phyloP scores from a whole-genome alignment of 1,140 invertebrate species.

The Heliconius congener region DNA sequence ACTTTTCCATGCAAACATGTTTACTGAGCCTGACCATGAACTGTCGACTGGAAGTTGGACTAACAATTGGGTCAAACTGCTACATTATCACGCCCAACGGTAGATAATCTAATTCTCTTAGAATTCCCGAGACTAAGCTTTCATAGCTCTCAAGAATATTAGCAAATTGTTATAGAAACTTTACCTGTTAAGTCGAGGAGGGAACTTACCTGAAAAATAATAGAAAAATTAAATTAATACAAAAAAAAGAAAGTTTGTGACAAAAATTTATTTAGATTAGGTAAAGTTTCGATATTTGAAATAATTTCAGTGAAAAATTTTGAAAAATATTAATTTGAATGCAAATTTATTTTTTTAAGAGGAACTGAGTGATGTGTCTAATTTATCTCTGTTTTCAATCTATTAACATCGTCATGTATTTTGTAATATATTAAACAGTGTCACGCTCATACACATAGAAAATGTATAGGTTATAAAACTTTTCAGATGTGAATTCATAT shows the following conservation, averaged over 20 bases:
- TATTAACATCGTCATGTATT: no score
- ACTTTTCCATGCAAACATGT: not conserved
- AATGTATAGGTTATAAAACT: not conserved
- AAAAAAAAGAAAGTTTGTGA: not conserved
- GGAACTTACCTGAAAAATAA: conserved; percentile 20
- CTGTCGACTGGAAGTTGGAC: not conserved
- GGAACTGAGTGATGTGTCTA: no score
- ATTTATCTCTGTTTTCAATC: no score
- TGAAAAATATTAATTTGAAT: not conserved
- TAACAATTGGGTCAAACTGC: conserved; percentile 22
- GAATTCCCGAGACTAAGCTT: conserved; percentile 18
- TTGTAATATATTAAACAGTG: not conserved
- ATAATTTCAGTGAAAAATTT: not conserved
- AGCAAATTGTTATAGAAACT: conserved; percentile 25
- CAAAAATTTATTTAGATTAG: not conserved
- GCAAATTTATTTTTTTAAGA: not conserved
- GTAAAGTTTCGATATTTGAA: not conserved
- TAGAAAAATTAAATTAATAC: not conserved
- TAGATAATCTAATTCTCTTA: conserved; percentile 22
- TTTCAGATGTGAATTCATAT: not conserved
- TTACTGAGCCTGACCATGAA: not conserved
- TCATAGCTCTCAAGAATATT: conserved; percentile 22
- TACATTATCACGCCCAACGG: conserved; percentile 21
- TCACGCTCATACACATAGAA: not conserved
- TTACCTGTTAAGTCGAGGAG: conserved; percentile 3